Percentiles rank a stretch among this genome's conserved stretches.
Conservation (phyloP, 1,140 invertebrate genomes). For the Eumeta japonica region DNA sequence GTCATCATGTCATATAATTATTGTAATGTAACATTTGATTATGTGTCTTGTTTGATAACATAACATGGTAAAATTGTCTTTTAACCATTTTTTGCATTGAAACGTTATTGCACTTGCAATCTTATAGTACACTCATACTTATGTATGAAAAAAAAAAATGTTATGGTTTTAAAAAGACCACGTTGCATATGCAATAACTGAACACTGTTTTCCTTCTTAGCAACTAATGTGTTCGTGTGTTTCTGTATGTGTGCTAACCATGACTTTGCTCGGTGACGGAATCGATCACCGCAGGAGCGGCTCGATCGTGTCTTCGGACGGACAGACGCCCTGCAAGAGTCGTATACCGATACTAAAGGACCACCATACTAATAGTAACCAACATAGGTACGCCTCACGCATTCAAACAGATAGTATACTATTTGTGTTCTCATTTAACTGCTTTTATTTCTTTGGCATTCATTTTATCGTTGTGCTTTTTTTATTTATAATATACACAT, state of each 20-base stretch:
- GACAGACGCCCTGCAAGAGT: conserved; percentile 46
- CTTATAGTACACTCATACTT: no score
- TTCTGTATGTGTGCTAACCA: conserved; percentile 43
- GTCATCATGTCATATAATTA: no score
- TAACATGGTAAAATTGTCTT: no score
- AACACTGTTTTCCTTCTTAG: conserved; percentile 19
- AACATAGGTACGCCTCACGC: conserved; percentile 53
- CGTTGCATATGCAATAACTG: conserved; percentile 32
- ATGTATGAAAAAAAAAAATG: no score
- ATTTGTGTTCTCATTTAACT: conserved; percentile 11
- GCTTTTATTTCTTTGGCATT: conserved; percentile 9
- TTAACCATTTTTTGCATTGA: no score
- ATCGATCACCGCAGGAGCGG: conserved; percentile 49
- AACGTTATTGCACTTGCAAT: conserved; percentile 19
- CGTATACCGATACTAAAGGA: conserved; percentile 51
- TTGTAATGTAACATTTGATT: no score
- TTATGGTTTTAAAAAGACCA: no score
- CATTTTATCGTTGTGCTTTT: conserved; percentile 7
- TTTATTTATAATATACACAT: conserved; percentile 2
- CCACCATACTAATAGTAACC: conserved; percentile 46
- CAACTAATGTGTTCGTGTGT: conserved; percentile 34
- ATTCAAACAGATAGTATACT: no score
- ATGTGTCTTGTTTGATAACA: no score
- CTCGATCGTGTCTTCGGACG: conserved; percentile 48
- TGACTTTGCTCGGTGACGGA: no score